Conservation (phyloP, 2,797 vertebrate genomes). For the Dendrocincla tyrannina region DNA sequence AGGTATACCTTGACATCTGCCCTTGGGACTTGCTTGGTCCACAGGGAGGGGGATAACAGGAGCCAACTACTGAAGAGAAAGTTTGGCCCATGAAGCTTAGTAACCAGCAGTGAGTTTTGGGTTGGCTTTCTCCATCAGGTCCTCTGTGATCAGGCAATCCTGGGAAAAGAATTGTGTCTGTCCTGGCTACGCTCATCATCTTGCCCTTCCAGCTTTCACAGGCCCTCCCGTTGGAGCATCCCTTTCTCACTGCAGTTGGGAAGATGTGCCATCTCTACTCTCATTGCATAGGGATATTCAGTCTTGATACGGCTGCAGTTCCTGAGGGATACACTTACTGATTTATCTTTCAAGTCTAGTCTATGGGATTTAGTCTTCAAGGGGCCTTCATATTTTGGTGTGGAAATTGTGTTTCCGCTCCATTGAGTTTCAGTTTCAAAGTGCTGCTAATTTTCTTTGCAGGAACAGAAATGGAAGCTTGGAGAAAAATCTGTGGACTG, state of each 20-base stretch:
- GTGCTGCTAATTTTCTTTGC: background rate
- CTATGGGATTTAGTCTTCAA: background rate
- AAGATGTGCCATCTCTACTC: background rate
- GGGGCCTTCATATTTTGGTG: background rate
- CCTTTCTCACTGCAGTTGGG: background rate
- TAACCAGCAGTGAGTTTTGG: background rate
- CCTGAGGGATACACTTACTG: background rate
- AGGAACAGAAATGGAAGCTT: background rate
- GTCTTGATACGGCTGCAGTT: fast-evolving
- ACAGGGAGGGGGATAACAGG: background rate
- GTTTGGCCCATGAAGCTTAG: background rate
- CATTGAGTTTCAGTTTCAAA: background rate
- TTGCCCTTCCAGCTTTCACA: background rate
- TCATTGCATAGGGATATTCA: background rate
- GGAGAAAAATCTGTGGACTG: background rate
- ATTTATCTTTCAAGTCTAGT: background rate
- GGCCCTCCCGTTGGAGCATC: background rate
- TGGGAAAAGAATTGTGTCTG: background rate
- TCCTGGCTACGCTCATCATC: background rate
- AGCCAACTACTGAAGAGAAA: background rate
- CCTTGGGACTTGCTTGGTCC: background rate
- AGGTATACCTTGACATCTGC: background rate
- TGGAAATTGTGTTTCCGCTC: background rate
- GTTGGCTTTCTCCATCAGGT: background rate
- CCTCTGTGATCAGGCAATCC: fast-evolving